Evolutionary conservation across 2,797 vertebrate species (phyloP).

Genomic region (Orientallactaga sibirica): DNA sequence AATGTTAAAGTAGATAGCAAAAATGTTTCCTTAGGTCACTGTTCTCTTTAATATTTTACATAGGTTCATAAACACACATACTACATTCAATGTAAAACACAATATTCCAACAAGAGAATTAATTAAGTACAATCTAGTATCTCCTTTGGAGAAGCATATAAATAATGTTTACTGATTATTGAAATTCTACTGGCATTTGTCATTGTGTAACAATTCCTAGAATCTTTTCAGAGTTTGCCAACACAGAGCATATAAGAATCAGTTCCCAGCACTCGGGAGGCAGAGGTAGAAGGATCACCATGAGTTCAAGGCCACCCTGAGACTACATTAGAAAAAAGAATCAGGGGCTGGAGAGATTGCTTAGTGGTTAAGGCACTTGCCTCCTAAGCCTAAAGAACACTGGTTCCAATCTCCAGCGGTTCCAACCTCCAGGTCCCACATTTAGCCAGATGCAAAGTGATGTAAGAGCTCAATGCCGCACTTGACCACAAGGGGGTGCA

Average conservation of each 20-base stretch:
- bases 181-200: constrained; percentile 61
- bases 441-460: too few relatives aligned
- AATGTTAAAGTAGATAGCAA: constrained; percentile 63
- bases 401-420: too few relatives aligned
- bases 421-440: too few relatives aligned
- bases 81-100: constrained; percentile 32
- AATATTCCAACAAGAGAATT: constrained; percentile 41
- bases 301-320: too few relatives aligned
- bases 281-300: too few relatives aligned
- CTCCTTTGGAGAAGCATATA: constrained; percentile 58
- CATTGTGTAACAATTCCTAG: constrained; percentile 7
- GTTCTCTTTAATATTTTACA: constrained; percentile 32
- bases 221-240: constrained; percentile 64
- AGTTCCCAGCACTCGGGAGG: background rate
- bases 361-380: too few relatives aligned
- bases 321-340: too few relatives aligned
- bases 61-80: background rate
- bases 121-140: constrained; percentile 23
- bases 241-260: constrained; percentile 20
- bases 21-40: constrained; percentile 22
- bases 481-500: too few relatives aligned
- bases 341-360: too few relatives aligned
- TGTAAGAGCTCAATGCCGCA: too few relatives aligned
- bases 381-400: too few relatives aligned
- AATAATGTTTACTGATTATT: constrained; percentile 51